Evolutionary conservation across 2,113 vertebrate species (phyloP).

Genomic region (Mustelus asterias): DNA sequence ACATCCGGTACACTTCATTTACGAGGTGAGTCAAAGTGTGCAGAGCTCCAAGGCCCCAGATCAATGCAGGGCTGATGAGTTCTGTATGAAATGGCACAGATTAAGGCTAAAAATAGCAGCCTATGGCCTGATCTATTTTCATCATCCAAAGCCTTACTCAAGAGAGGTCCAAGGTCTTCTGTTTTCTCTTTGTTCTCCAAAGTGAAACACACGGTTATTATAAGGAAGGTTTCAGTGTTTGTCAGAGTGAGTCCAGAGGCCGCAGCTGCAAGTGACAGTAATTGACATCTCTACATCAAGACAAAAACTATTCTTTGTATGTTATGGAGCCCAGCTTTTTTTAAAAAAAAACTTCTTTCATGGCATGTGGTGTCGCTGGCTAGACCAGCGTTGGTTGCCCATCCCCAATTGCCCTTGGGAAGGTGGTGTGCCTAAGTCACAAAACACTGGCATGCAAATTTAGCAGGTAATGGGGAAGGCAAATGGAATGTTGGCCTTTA

Average conservation of each 20-base stretch:
- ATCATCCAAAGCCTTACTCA: not conserved
- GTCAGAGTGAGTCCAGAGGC: not conserved
- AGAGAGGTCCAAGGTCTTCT: not conserved
- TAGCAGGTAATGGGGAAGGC: too few species aligned
- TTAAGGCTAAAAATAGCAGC: not conserved
- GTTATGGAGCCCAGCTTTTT: not conserved
- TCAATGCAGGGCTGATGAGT: not conserved
- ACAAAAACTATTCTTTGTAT: not conserved
- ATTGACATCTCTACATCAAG: conserved; percentile 1
- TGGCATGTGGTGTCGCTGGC: not conserved
- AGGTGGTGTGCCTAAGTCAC: not conserved
- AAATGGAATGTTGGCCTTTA: too few species aligned
- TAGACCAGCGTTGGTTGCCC: not conserved
- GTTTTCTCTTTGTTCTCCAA: not conserved
- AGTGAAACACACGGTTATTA: not conserved
- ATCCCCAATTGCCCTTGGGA: not conserved
- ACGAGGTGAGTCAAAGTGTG: not conserved
- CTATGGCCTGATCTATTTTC: not conserved
- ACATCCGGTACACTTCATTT: not conserved
- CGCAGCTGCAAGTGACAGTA: not conserved
- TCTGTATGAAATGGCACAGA: not conserved
- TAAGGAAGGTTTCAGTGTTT: not conserved
- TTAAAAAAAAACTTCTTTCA: not conserved
- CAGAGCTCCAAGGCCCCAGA: not conserved
- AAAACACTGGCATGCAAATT: too few species aligned